Evolutionary conservation across 2,888 invertebrate genomes (phyloP).

Genomic region (Nebria salina): DNA sequence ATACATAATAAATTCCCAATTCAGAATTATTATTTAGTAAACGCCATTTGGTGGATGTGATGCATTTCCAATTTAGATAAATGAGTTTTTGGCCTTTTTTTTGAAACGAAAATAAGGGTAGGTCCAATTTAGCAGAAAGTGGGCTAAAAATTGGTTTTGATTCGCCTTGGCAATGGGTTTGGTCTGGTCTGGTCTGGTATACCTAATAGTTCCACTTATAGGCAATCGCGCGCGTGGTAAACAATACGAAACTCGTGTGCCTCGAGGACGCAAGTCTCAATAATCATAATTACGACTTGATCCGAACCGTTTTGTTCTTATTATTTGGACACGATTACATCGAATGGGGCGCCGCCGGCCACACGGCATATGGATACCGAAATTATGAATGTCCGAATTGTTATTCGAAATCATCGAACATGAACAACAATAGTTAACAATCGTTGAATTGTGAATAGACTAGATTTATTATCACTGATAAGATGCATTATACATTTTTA

Average conservation of each 20-base stretch:
- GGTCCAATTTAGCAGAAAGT: background rate
- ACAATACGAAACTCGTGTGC: constrained; percentile 30
- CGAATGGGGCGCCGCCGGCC: constrained; percentile 10
- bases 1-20: too few species aligned
- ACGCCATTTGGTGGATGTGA: background rate
- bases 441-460: background rate
- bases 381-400: constrained; percentile 33
- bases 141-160: background rate
- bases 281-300: constrained; percentile 43
- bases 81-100: background rate
- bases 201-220: constrained; percentile 35
- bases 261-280: constrained; percentile 32
- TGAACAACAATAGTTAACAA: background rate
- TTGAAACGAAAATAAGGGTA: background rate
- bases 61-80: background rate
- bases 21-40: too few species aligned
- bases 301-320: constrained; percentile 40
- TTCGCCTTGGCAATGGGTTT: background rate
- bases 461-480: background rate
- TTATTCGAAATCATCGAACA: constrained; percentile 17
- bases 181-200: background rate
- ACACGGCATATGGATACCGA: constrained; percentile 38
- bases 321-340: constrained; percentile 42
- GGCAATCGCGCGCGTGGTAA: constrained; percentile 25
- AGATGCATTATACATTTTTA: too few species aligned